Evolutionary conservation across 2,888 invertebrate species (phyloP).

Genomic region (Lymantria monacha): DNA sequence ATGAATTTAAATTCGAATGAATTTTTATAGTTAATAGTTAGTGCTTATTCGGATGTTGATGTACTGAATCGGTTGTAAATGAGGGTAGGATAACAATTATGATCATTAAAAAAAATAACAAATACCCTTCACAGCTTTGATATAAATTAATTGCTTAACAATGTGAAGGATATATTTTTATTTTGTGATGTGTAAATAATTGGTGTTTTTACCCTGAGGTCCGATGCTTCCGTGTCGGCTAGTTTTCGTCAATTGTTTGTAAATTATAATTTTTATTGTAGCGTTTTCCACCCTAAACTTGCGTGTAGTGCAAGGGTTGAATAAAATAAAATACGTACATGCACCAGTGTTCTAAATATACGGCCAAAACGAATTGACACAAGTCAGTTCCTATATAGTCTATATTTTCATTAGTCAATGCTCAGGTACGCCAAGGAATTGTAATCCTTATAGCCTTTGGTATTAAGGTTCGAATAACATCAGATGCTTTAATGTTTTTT

Average conservation of each 20-base stretch:
- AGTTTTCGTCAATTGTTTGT: slow-evolving; percentile 57
- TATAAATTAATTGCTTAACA: slow-evolving; percentile 30
- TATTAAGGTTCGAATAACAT: slow-evolving; percentile 8
- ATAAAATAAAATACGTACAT: slow-evolving; percentile 25
- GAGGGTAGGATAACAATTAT: slow-evolving; percentile 24
- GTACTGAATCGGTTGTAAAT: slow-evolving; percentile 15
- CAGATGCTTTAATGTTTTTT: slow-evolving; percentile 13
- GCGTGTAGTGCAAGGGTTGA: slow-evolving; percentile 30
- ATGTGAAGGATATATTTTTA: slow-evolving; percentile 19
- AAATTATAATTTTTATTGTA: slow-evolving; percentile 48
- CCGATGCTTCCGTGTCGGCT: slow-evolving; percentile 39
- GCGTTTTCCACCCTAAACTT: slow-evolving; percentile 31
- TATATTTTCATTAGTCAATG: slow-evolving; percentile 27
- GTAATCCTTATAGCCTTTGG: slow-evolving; percentile 7
- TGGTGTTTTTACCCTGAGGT: slow-evolving; percentile 19
- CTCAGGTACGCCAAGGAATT: slow-evolving; percentile 17
- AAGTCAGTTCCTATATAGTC: slow-evolving; percentile 40
- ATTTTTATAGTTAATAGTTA: slow-evolving; percentile 43
- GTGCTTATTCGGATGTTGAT: slow-evolving; percentile 34
- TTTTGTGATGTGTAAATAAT: slow-evolving; percentile 10
- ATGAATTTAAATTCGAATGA: slow-evolving; percentile 53
- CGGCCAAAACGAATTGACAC: slow-evolving; percentile 54
- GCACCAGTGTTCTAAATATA: slow-evolving; percentile 24
- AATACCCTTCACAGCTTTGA: slow-evolving; percentile 21
- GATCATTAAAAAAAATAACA: slow-evolving; percentile 22